Evolutionary conservation across 2,113 vertebrate genomes (phyloP).

Genomic region (Balaeniceps rex): DNA sequence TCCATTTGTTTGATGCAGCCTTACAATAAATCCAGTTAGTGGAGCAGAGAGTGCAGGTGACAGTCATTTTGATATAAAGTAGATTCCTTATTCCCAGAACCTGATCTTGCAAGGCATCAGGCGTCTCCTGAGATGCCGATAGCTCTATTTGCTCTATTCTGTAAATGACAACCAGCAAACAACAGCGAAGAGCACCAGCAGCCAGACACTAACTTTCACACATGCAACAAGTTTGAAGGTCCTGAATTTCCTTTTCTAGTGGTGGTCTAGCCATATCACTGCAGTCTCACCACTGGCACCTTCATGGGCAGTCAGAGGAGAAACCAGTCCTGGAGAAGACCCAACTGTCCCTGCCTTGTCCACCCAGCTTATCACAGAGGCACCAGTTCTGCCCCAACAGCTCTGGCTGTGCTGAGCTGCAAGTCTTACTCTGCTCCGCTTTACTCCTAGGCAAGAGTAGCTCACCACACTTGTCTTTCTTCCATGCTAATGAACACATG

Average conservation of each 20-base stretch:
- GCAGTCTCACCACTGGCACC: background rate
- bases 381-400: background rate
- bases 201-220: background rate
- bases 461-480: background rate
- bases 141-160: background rate
- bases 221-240: background rate
- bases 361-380: background rate
- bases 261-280: background rate
- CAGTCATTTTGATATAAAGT: background rate
- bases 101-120: background rate
- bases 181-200: background rate
- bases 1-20: background rate
- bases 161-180: background rate
- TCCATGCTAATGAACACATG: background rate
- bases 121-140: background rate
- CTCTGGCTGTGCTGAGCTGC: background rate
- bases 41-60: background rate
- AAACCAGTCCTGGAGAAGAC: background rate
- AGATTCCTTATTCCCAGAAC: background rate
- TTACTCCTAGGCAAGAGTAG: background rate
- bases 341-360: background rate
- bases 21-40: background rate
- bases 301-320: background rate
- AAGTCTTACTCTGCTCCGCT: background rate
- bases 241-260: background rate